Conservation (phyloP, 2,113 vertebrate genomes). For the Osmerus eperlanus region DNA sequence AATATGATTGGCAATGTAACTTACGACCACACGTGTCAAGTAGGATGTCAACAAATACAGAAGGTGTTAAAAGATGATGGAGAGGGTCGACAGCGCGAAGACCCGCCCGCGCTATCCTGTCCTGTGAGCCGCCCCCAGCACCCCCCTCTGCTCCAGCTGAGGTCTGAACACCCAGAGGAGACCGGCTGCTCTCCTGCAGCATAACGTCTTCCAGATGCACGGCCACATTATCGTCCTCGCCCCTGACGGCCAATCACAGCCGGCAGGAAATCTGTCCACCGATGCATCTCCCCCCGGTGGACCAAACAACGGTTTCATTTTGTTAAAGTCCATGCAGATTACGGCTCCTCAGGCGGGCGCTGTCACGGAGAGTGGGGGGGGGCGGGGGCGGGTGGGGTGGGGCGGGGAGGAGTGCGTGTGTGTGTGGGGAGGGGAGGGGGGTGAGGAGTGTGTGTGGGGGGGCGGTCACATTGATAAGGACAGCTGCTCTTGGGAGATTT, state of each 20-base stretch:
- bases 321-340: constrained; percentile 71
- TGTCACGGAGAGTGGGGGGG: constrained; percentile 70
- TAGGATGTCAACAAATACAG: too few species aligned
- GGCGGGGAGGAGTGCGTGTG: constrained; percentile 62
- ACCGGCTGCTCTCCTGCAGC: not conserved
- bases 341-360: constrained; percentile 56
- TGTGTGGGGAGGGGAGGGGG: constrained; percentile 52
- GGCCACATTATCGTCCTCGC: not conserved
- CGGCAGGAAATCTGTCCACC: constrained; percentile 66
- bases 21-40: too few species aligned
- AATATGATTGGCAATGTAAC: not conserved
- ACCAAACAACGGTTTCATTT: constrained; percentile 70
- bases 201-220: not conserved
- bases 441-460: constrained; percentile 42
- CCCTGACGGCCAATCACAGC: constrained; percentile 54
- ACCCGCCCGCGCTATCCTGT: too few species aligned
- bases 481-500: constrained; percentile 76
- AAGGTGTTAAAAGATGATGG: too few species aligned
- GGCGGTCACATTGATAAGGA: constrained; percentile 72
- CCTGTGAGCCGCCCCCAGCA: not conserved
- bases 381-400: too few species aligned
- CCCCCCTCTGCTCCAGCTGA: too few species aligned
- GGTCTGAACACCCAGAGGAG: too few species aligned
- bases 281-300: constrained; percentile 42
- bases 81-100: too few species aligned